Conservation (phyloP, 2,797 vertebrate genomes). For the Poecilia wingei region DNA sequence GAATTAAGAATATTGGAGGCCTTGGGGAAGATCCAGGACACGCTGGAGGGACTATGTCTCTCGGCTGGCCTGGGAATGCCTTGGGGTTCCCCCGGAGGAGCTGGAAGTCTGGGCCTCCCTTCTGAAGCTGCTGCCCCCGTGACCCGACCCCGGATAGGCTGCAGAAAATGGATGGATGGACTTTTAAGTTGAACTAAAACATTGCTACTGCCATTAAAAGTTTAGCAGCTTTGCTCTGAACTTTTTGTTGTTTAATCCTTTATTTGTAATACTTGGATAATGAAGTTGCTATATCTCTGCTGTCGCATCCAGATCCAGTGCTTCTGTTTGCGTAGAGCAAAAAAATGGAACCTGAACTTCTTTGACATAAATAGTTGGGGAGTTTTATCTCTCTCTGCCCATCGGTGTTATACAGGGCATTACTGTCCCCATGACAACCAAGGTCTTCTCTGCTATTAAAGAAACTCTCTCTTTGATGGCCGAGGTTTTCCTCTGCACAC, state of each 20-base stretch:
- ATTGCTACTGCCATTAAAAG: neutral
- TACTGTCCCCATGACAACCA: slow-evolving; percentile 79
- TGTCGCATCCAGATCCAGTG: neutral
- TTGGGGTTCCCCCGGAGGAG: too few relatives aligned
- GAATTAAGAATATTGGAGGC: too few relatives aligned
- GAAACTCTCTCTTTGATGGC: slow-evolving; percentile 63
- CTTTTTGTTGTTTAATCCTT: neutral
- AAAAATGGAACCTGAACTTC: neutral
- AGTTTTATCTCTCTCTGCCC: slow-evolving; percentile 7
- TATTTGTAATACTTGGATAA: neutral
- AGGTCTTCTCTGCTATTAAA: slow-evolving; percentile 68
- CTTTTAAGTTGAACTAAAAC: neutral
- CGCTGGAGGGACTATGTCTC: too few relatives aligned
- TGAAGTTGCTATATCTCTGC: neutral
- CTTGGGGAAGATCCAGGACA: too few relatives aligned
- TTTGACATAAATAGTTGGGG: neutral
- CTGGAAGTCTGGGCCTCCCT: too few relatives aligned
- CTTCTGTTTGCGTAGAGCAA: neutral
- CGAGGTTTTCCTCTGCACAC: slow-evolving; percentile 24
- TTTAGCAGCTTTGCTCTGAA: neutral
- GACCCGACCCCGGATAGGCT: too few relatives aligned
- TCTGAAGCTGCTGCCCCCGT: too few relatives aligned
- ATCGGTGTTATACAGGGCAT: slow-evolving; percentile 55
- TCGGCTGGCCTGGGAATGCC: too few relatives aligned
- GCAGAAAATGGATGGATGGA: too few relatives aligned